Percentiles rank a stretch among this genome's conserved stretches.
phyloP scores from a whole-genome alignment of 2,888 invertebrate genomes.

The Dynastes hyllus region DNA sequence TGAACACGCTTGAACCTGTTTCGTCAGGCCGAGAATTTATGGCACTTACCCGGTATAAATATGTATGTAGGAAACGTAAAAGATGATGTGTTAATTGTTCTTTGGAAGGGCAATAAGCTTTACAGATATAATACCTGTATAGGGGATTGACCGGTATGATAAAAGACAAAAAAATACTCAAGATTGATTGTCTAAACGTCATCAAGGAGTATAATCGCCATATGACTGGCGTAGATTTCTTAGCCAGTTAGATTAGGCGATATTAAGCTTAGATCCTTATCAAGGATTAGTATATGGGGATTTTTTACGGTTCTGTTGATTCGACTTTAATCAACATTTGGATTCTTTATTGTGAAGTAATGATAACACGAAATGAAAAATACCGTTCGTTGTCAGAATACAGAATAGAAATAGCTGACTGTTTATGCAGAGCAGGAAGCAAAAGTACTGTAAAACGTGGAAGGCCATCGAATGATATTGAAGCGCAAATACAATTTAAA shows the following conservation, averaged over 20 bases:
- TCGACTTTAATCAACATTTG: background rate
- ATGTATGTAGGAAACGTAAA: too few species aligned
- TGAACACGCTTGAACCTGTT: too few species aligned
- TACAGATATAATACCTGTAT: background rate
- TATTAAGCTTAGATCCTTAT: background rate
- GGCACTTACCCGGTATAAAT: background rate
- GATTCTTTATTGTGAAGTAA: background rate
- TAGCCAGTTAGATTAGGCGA: background rate
- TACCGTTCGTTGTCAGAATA: slow-evolving; percentile 12
- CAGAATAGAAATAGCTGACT: slow-evolving; percentile 13
- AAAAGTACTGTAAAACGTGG: background rate
- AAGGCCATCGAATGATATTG: background rate
- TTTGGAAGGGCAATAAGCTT: background rate
- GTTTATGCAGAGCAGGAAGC: slow-evolving; percentile 15
- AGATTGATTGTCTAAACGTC: background rate
- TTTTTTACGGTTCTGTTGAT: background rate
- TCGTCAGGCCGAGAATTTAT: too few species aligned
- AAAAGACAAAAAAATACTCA: background rate
- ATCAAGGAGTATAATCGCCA: background rate
- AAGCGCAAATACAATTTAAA: background rate
- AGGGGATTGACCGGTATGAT: background rate
- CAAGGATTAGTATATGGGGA: slow-evolving; percentile 4
- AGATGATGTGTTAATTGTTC: background rate
- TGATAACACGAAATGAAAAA: background rate
- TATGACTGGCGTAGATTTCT: background rate